Evolutionary conservation across 2,113 vertebrate genomes (phyloP).

Genomic region (Dicrurus megarhynchus): DNA sequence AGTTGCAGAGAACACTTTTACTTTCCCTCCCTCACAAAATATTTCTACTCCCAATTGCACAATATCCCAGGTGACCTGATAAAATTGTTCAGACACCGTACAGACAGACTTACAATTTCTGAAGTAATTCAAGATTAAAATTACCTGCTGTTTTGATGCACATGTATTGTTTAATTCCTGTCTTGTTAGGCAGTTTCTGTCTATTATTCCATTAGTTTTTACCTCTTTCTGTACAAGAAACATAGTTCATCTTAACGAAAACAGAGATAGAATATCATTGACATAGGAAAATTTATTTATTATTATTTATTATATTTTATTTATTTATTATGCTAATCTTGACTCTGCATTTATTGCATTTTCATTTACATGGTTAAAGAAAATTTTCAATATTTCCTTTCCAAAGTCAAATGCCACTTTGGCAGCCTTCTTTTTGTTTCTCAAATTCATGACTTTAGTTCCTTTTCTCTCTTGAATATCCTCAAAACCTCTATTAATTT

Average conservation of each 20-base stretch:
- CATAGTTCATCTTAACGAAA: background rate
- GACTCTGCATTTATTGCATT: background rate
- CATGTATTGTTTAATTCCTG: background rate
- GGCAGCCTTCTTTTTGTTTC: background rate
- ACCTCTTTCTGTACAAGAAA: background rate
- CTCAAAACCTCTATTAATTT: background rate
- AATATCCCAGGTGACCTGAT: background rate
- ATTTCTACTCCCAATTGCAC: background rate
- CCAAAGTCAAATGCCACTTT: background rate
- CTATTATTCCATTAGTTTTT: background rate
- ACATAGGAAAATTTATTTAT: background rate
- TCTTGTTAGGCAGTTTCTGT: background rate
- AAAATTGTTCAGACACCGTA: background rate
- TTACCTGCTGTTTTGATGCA: background rate
- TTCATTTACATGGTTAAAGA: background rate
- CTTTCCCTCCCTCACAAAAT: background rate
- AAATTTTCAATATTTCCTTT: background rate
- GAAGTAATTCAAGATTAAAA: background rate
- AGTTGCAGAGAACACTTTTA: background rate
- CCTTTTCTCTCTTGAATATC: background rate
- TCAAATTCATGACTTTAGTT: background rate
- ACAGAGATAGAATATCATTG: accelerated
- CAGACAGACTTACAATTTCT: accelerated
- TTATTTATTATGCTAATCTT: background rate
- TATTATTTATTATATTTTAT: no score